phyloP scores from a whole-genome alignment of 2,797 vertebrate genomes.

The Anas flavirostris region DNA sequence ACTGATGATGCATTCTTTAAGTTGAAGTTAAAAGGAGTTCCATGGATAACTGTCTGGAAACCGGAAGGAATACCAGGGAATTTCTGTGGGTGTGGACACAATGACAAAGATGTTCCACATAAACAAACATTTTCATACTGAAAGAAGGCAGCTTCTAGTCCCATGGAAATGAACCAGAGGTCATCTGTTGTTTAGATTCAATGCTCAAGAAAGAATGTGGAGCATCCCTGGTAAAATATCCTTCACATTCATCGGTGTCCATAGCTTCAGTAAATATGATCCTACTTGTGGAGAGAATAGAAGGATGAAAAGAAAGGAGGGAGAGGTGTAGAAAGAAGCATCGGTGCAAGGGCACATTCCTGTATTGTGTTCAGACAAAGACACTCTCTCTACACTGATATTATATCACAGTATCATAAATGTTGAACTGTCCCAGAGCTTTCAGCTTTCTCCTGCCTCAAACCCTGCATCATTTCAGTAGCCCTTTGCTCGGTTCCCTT shows the following conservation, averaged over 20 bases:
- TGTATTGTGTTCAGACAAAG: neutral
- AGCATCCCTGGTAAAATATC: neutral
- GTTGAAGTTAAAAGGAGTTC: neutral
- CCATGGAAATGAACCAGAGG: neutral
- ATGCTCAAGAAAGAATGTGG: neutral
- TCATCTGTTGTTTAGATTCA: neutral
- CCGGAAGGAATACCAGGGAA: neutral
- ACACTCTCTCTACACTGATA: neutral
- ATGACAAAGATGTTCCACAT: neutral
- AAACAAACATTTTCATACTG: neutral
- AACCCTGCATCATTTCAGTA: neutral
- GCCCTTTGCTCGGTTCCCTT: neutral
- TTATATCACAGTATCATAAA: rapidly evolving
- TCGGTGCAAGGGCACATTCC: neutral
- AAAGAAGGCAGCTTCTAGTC: neutral
- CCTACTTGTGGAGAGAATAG: neutral
- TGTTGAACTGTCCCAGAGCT: neutral
- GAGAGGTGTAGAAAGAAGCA: neutral
- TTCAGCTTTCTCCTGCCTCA: neutral
- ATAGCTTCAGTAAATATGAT: neutral
- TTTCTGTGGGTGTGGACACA: neutral
- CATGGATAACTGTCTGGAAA: neutral
- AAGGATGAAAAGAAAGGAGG: neutral
- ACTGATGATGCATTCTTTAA: neutral
- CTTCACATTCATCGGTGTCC: neutral